Percentiles rank a stretch among this genome's conserved stretches.
Evolutionary conservation across 2,113 vertebrate genomes (phyloP).

Genomic region (Pelodiscus sinensis): DNA sequence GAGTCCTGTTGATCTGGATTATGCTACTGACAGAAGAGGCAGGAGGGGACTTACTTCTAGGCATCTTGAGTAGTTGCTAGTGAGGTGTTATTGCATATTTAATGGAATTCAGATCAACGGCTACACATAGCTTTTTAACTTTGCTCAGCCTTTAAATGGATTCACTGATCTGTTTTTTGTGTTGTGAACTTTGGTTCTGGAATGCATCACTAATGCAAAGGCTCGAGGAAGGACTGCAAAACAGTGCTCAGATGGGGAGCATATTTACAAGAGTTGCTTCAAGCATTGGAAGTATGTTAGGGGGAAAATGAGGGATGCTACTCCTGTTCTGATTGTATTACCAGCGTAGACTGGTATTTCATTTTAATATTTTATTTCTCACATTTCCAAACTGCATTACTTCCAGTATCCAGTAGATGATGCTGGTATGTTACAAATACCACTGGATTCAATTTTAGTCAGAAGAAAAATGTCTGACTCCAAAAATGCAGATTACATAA

Average conservation of each 20-base stretch:
- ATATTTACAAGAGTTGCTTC: not conserved
- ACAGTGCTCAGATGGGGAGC: not conserved
- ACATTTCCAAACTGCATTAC: slow-evolving; percentile 13
- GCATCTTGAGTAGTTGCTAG: not conserved
- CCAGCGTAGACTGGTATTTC: not conserved
- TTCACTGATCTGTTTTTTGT: not conserved
- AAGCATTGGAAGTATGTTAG: not conserved
- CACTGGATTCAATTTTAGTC: not conserved
- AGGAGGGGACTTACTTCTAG: not conserved
- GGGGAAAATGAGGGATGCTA: not conserved
- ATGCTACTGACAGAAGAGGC: not conserved
- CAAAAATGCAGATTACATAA: not conserved
- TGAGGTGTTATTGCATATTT: not conserved
- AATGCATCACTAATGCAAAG: not conserved
- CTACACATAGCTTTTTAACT: not conserved
- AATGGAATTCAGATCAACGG: not conserved
- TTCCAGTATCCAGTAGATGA: slow-evolving; percentile 62
- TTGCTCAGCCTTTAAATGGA: not conserved
- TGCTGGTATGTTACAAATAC: slow-evolving; percentile 41
- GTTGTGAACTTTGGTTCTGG: not conserved
- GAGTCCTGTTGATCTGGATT: not conserved
- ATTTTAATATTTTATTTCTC: not conserved
- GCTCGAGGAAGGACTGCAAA: not conserved
- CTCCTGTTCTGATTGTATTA: not conserved
- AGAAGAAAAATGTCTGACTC: not conserved